Evolutionary conservation across 2,888 invertebrate species (phyloP).

Genomic region (Phengaris arion): DNA sequence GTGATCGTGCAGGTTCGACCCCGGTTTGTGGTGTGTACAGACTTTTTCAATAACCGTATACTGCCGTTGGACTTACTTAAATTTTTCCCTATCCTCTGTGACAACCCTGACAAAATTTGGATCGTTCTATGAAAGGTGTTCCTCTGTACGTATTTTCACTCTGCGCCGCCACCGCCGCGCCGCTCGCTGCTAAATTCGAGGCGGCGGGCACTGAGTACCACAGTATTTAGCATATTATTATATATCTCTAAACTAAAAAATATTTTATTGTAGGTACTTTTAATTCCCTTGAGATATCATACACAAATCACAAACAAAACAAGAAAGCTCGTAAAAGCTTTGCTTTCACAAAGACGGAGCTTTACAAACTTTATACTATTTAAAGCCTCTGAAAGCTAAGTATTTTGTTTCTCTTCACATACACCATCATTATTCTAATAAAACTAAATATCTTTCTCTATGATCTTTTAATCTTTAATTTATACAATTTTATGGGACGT

Average conservation of each 20-base stretch:
- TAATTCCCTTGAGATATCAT: not conserved
- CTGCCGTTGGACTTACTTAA: no score
- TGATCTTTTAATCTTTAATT: not conserved
- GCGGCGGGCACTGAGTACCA: no score
- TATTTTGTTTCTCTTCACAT: not conserved
- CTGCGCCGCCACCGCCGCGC: no score
- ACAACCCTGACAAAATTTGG: no score
- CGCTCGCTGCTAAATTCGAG: no score
- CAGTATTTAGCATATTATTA: no score
- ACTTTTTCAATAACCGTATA: no score
- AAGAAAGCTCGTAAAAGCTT: not conserved
- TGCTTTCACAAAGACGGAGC: not conserved
- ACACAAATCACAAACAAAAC: conserved; percentile 6
- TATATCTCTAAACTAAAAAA: not conserved
- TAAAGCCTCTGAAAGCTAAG: conserved; percentile 17
- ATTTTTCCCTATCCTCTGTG: no score
- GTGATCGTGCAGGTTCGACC: no score
- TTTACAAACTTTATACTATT: conserved; percentile 1
- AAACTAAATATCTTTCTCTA: conserved; percentile 3
- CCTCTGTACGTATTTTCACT: no score
- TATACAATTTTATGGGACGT: not conserved
- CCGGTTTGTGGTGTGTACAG: no score
- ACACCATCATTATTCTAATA: conserved; percentile 9
- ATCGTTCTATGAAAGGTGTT: no score
- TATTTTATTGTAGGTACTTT: not conserved